Evolutionary conservation across 1,140 invertebrate species (phyloP), one percentile per base, ranked within the genome.

Genomic region (Sycobia sp.): DNA sequence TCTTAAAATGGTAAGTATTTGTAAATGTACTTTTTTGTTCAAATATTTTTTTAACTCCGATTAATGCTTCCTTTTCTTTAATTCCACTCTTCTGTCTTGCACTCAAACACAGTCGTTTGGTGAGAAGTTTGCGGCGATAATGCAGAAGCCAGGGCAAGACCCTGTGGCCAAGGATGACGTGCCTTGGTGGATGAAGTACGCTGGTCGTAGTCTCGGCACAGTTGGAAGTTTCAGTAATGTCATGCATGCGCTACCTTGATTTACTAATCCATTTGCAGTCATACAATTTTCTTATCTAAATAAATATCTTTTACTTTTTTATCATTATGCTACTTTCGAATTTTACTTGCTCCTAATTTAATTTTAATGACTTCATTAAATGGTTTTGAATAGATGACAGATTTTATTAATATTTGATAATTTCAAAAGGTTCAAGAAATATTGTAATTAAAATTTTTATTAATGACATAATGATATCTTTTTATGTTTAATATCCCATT

Each of bases 111-210:
- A 92, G 90, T 92, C 90, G 70, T 86, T 92, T 70, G 83, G 86
- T 62, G 90, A 91, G 72, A 92, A 91, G 85, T 83, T 92, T 70
- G 84, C 87, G 46, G 85, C 87, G 68, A 83, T 92, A 60, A 88
- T 92, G 88, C 85, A 89, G 62, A 84, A 89, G 67, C 90, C 91
- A 53, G 90, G 90, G 65, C 87, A 90, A 76, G 89, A 90, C 77
- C 86, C 86, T 67, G 83, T 82, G 53, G 82, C 86, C 65, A 90
- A 90, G 84, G 91, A 92, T 79, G 91, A 93, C 79, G 87, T 89
- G 62, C 90, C 92, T 66, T 93, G 91, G 91, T 94, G 90, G 88
- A 85, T 95, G 83, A 93, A 92, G 78, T 94, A 93, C 83, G 90
- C 86, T 73, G 91, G 88, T 59, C 87, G 93, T 76, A 87, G 86